A percentile compares a stretch with the other conserved stretches of the same genome.
phyloP scores from a whole-genome alignment of 1,140 invertebrate genomes.

The Ostrea denselamellosa region DNA sequence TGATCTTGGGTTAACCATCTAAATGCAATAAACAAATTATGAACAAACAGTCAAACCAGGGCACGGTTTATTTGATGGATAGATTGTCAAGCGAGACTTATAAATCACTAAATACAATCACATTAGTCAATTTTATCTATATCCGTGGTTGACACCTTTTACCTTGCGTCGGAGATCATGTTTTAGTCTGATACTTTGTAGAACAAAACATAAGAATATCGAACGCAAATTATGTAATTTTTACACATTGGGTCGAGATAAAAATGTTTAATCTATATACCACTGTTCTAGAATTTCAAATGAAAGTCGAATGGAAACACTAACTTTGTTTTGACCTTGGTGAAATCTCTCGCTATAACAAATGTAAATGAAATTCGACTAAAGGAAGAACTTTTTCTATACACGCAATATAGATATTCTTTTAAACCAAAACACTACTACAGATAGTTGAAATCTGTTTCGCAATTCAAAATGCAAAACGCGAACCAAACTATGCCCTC shows the following conservation, averaged over 20 bases:
- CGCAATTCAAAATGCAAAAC: too few species aligned
- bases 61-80: constrained; percentile 32
- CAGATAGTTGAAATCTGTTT: too few species aligned
- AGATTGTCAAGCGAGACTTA: not conserved
- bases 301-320: not conserved
- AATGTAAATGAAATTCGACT: too few species aligned
- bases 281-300: not conserved
- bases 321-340: not conserved
- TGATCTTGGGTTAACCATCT: not conserved
- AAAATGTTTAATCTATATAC: not conserved
- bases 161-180: not conserved
- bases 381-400: too few species aligned
- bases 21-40: not conserved
- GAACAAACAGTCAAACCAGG: constrained; percentile 7
- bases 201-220: not conserved
- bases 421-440: too few species aligned
- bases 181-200: constrained; percentile 12
- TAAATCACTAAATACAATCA: constrained; percentile 13
- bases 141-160: not conserved
- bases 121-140: constrained; percentile 40
- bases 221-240: constrained; percentile 12
- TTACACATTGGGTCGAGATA: not conserved
- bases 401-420: too few species aligned
- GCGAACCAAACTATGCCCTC: too few species aligned
- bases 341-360: too few species aligned